Evolutionary conservation across 2,113 vertebrate genomes (phyloP), one percentile per base, ranked within the genome.

Genomic region (Chunga burmeisteri): DNA sequence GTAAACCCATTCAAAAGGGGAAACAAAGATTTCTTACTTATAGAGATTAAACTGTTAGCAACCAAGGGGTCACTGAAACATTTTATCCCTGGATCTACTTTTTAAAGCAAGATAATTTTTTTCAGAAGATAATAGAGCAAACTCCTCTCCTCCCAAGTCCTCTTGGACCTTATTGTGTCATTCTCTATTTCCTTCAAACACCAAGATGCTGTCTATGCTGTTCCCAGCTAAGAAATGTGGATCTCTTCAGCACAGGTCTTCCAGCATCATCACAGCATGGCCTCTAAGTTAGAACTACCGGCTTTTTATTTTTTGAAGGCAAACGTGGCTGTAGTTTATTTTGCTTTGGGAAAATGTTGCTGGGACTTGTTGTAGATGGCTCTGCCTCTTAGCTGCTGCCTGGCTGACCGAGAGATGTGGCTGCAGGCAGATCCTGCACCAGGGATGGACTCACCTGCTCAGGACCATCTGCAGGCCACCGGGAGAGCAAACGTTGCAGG

Each of bases 401-500:
- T 77, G 47, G n/a, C 42, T 72, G 17, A 25, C 25, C 1, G 13
- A 83, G 29, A 1, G 0, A 75, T 0, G 1, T 47, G 44, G 21
- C 63, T 81, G 63, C 38, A 75, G 47, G 52, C 72, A 87, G 58
- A 67, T 1, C 9, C 16, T 47, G 38, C n/a, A 30, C 66, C 14
- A 13, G 16, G 10, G n/a, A 10, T 30, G 59, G 53, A 38, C 30
- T 65, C 1, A 0, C 21, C 27, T 58, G 52, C 52, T 82, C 61
- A 46, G 55, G 26, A 86, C 17, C 34, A 50, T 61, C 77, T 19
- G 9, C 18, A 3, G 23, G 46, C n/a, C 22, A 26, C 10, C 2
- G 0, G 27, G 49, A 68, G 19, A 81, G 19, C 42, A 75, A 65
- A 49, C 0, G 0, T 15, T 17, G 9, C 4, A 13, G 63, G 59